Evolutionary conservation across 2,888 invertebrate genomes (phyloP).

Genomic region (Plagiodera versicolora): DNA sequence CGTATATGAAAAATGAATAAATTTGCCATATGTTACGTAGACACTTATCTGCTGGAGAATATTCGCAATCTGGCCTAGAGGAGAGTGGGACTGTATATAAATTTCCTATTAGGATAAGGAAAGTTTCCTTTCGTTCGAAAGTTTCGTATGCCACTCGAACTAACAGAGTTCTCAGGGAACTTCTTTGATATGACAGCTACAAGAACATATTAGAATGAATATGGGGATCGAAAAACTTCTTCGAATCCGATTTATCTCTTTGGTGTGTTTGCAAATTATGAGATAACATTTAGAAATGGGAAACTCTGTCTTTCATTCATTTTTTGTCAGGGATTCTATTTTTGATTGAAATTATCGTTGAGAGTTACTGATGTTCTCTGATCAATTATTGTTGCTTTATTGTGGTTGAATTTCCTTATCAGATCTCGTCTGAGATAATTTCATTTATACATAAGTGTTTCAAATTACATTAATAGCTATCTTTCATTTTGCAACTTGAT

Average conservation of each 20-base stretch:
- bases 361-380: too few species aligned
- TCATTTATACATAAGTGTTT: too few species aligned
- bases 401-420: too few species aligned
- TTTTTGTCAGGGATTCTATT: too few species aligned
- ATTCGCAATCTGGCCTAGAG: slow-evolving; percentile 29
- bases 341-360: too few species aligned
- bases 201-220: not conserved
- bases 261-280: not conserved
- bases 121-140: slow-evolving; percentile 23
- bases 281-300: too few species aligned
- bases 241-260: too few species aligned
- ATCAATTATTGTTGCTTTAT: too few species aligned
- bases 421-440: too few species aligned
- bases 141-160: slow-evolving; percentile 26
- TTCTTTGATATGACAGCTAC: not conserved
- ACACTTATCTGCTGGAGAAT: slow-evolving; percentile 33
- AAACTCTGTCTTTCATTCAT: too few species aligned
- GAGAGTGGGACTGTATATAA: slow-evolving; percentile 34
- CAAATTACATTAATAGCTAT: too few species aligned
- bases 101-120: slow-evolving; percentile 34
- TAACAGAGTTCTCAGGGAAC: slow-evolving; percentile 15
- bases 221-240: not conserved
- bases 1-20: slow-evolving; percentile 27
- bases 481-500: too few species aligned
- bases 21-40: slow-evolving; percentile 33